phyloP scores from a whole-genome alignment of 2,888 invertebrate genomes.

The Pristionchus exspectatus region DNA sequence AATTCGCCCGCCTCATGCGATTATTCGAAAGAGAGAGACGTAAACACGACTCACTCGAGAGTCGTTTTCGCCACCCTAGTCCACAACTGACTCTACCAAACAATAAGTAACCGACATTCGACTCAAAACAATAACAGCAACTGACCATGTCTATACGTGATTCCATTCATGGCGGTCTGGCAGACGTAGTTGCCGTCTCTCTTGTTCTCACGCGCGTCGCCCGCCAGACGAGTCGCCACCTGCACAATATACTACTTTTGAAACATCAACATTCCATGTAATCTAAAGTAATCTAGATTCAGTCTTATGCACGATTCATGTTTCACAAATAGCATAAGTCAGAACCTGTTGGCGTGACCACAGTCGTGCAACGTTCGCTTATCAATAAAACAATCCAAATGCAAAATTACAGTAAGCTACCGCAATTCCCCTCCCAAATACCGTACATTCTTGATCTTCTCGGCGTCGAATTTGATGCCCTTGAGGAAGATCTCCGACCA shows the following conservation, averaged over 20 bases:
- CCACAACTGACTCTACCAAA: too few relatives aligned
- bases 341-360: too few relatives aligned
- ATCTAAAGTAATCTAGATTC: too few relatives aligned
- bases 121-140: not conserved
- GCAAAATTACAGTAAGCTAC: not conserved
- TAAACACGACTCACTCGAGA: too few relatives aligned
- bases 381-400: too few relatives aligned
- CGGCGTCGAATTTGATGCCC: slow-evolving; percentile 54
- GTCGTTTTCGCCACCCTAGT: too few relatives aligned
- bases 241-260: not conserved
- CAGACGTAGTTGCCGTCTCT: slow-evolving; percentile 53
- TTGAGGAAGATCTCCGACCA: slow-evolving; percentile 88
- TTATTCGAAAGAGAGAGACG: too few relatives aligned
- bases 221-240: slow-evolving; percentile 54
- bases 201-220: slow-evolving; percentile 52
- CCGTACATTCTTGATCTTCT: slow-evolving; percentile 53
- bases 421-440: not conserved
- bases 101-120: not conserved
- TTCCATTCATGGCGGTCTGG: slow-evolving; percentile 48
- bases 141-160: slow-evolving; percentile 41
- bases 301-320: not conserved
- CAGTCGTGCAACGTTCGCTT: too few relatives aligned
- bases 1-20: too few relatives aligned
- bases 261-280: not conserved
- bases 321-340: not conserved